These are phyloP conservation scores for Acrocephalus scirpaceus DNA, from an alignment of 2,797 vertebrate genomes.

Conservation along the genomic window DNA sequence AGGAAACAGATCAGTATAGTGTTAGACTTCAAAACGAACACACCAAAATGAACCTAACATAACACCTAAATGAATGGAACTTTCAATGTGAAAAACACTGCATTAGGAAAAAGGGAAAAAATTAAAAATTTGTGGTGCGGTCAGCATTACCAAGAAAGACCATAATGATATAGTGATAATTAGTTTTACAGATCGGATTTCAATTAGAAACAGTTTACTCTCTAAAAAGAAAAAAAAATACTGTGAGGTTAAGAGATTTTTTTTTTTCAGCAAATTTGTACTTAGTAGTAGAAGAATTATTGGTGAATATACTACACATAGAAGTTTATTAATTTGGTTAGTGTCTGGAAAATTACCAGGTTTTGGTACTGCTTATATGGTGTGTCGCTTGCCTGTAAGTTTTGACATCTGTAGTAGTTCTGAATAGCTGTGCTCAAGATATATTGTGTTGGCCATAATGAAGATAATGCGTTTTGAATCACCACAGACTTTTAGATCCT, in stretches of 20 bases:
- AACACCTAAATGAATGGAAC: neutral
- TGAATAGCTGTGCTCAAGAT: neutral
- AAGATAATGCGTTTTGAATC: neutral
- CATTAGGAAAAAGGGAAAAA: neutral
- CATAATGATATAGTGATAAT: neutral
- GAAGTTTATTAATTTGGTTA: neutral
- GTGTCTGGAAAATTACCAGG: neutral
- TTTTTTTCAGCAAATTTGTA: neutral
- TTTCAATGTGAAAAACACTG: neutral
- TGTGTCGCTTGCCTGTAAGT: neutral
- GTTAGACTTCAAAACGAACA: neutral
- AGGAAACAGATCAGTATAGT: neutral
- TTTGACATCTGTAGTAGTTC: neutral
- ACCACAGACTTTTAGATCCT: neutral
- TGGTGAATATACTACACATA: neutral
- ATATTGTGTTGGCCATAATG: neutral
- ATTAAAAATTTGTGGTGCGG: neutral
- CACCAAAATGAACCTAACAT: neutral
- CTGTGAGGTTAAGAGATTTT: neutral
- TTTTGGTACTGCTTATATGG: rapidly evolving
- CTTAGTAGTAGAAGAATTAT: neutral
- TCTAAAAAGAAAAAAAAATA: neutral
- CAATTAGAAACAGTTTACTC: neutral
- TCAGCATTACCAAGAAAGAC: neutral
- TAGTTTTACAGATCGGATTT: neutral